phyloP scores from a whole-genome alignment of 2,888 invertebrate species.

The Pachydiplax longipennis region DNA sequence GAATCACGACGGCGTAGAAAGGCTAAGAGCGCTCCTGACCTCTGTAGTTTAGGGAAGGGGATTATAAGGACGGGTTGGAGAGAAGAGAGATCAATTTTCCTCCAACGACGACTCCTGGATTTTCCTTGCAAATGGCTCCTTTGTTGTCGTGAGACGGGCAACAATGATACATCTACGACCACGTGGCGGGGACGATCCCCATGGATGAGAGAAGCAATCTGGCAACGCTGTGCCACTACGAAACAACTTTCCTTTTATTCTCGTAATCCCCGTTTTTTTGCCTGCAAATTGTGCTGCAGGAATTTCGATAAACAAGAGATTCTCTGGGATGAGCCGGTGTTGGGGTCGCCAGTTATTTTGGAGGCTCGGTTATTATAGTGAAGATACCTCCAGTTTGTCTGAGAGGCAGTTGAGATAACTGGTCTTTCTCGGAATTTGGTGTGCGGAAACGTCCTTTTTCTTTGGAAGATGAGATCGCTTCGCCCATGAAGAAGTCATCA shows the following conservation, averaged over 20 bases:
- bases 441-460: too few relatives aligned
- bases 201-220: background rate
- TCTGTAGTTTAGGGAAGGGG: background rate
- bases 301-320: background rate
- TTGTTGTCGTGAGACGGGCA: constrained; percentile 4
- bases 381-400: too few relatives aligned
- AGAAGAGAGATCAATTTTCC: background rate
- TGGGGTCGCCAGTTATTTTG: too few relatives aligned
- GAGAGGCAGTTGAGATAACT: too few relatives aligned
- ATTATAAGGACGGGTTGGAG: background rate
- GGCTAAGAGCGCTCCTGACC: constrained; percentile 9
- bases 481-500: too few relatives aligned
- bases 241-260: background rate
- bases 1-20: background rate
- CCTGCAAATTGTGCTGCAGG: too few relatives aligned
- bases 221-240: background rate
- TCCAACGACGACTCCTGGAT: background rate
- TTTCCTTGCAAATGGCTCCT: constrained; percentile 37
- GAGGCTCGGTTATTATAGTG: too few relatives aligned
- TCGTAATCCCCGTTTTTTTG: too few relatives aligned
- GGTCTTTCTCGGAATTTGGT: too few relatives aligned
- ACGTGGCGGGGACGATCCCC: background rate
- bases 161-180: constrained; percentile 20
- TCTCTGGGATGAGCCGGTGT: too few relatives aligned
- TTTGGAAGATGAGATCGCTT: too few relatives aligned